Conservation (phyloP, 1,140 invertebrate species). For the Leptestheria dahalacensis region DNA sequence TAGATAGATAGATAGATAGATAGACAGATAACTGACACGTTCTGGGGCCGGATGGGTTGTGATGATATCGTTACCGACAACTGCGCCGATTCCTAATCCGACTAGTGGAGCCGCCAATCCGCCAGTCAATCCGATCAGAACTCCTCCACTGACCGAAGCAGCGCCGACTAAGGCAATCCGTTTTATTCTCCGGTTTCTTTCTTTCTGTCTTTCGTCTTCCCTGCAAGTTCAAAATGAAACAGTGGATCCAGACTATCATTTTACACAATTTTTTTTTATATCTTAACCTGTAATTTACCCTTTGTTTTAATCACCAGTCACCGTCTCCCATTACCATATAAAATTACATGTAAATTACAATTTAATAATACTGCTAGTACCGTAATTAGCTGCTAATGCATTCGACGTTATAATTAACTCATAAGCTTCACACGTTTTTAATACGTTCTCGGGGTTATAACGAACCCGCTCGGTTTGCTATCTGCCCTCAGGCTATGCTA, state of each 20-base stretch:
- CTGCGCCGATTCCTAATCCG: constrained; percentile 42
- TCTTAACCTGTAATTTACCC: not conserved
- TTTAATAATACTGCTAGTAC: too few species aligned
- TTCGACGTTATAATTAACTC: too few species aligned
- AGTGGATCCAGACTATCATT: not conserved
- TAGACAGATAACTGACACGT: not conserved
- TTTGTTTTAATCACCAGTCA: not conserved
- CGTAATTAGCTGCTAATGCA: too few species aligned
- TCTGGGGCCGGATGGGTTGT: not conserved
- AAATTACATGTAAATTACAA: too few species aligned
- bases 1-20: not conserved
- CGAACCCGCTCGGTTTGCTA: too few species aligned
- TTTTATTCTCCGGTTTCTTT: constrained; percentile 39
- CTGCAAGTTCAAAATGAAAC: constrained; percentile 20
- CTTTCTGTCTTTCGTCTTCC: constrained; percentile 31
- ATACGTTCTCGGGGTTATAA: too few species aligned
- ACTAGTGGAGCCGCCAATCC: constrained; percentile 51
- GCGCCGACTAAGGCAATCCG: constrained; percentile 45
- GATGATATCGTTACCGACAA: constrained; percentile 28
- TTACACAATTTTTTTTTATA: not conserved
- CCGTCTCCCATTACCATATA: too few species aligned
- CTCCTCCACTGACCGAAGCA: constrained; percentile 46
- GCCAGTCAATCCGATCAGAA: constrained; percentile 46
- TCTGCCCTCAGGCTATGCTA: too few species aligned
- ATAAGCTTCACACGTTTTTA: too few species aligned